Evolutionary conservation across 2,113 vertebrate genomes (phyloP).

Genomic region (Heptranchias perlo): DNA sequence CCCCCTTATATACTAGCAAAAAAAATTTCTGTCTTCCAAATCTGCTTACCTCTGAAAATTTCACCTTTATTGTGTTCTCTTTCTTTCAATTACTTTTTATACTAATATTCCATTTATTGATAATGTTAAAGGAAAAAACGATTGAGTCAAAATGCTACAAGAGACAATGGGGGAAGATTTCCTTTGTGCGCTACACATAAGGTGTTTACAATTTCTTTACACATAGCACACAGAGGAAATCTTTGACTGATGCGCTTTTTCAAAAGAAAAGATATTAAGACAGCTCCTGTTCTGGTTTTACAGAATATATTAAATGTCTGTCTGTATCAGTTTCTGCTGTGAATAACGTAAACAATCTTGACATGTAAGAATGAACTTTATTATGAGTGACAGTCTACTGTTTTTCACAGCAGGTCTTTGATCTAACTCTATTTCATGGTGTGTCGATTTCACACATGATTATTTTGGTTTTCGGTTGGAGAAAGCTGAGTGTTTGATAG

Average conservation of each 20-base stretch:
- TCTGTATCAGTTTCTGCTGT: slow-evolving; percentile 47
- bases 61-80: not conserved
- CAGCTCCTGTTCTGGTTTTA: not conserved
- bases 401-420: slow-evolving; percentile 66
- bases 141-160: not conserved
- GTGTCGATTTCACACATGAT: slow-evolving; percentile 70
- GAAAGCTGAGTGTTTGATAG: slow-evolving; percentile 78
- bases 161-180: not conserved
- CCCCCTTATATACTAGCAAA: too few species aligned
- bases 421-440: slow-evolving; percentile 78
- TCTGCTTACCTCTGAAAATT: not conserved
- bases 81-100: not conserved
- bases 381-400: slow-evolving; percentile 68
- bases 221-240: not conserved
- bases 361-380: slow-evolving; percentile 53
- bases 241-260: not conserved
- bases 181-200: not conserved
- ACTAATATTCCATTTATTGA: not conserved
- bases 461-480: slow-evolving; percentile 77
- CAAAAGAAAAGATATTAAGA: not conserved
- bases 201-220: not conserved
- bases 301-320: slow-evolving; percentile 22
- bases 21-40: not conserved
- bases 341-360: slow-evolving; percentile 45
- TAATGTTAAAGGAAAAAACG: not conserved